Percentiles rank a stretch among this genome's conserved stretches.
Conservation (phyloP, 2,888 invertebrate species). For the Aplocera efformata region DNA sequence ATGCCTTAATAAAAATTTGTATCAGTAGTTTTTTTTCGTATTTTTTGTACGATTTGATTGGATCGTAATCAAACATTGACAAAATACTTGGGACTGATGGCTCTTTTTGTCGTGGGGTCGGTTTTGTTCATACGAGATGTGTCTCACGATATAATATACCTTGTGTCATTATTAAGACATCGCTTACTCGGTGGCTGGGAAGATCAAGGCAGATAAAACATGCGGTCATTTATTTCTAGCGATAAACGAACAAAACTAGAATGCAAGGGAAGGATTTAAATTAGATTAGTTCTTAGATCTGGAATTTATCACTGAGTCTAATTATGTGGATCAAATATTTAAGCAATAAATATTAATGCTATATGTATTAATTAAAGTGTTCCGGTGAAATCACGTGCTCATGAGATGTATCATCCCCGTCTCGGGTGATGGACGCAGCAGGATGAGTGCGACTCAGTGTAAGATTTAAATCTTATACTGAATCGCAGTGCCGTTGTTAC, state of each 20-base stretch:
- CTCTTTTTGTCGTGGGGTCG: slow-evolving; percentile 66
- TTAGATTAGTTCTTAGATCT: slow-evolving; percentile 8
- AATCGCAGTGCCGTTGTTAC: no score
- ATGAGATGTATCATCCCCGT: no score
- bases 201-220: slow-evolving; percentile 64
- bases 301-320: neutral
- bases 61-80: slow-evolving; percentile 75
- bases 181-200: slow-evolving; percentile 74
- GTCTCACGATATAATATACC: slow-evolving; percentile 68
- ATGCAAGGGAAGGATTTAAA: slow-evolving; percentile 13
- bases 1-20: slow-evolving; percentile 62
- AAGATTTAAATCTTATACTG: no score
- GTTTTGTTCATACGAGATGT: slow-evolving; percentile 57
- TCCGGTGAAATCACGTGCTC: no score
- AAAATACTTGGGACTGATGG: slow-evolving; percentile 64
- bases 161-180: slow-evolving; percentile 78
- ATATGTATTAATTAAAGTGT: no score
- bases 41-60: slow-evolving; percentile 62
- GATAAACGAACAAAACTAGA: slow-evolving; percentile 43
- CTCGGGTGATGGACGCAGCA: no score
- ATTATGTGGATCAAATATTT: neutral
- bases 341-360: no score
- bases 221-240: slow-evolving; percentile 62
- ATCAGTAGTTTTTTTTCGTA: slow-evolving; percentile 32
- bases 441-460: no score